Base-by-base conservation (phyloP, 2,797 vertebrate species). In the Coreius guichenoti region DNA sequence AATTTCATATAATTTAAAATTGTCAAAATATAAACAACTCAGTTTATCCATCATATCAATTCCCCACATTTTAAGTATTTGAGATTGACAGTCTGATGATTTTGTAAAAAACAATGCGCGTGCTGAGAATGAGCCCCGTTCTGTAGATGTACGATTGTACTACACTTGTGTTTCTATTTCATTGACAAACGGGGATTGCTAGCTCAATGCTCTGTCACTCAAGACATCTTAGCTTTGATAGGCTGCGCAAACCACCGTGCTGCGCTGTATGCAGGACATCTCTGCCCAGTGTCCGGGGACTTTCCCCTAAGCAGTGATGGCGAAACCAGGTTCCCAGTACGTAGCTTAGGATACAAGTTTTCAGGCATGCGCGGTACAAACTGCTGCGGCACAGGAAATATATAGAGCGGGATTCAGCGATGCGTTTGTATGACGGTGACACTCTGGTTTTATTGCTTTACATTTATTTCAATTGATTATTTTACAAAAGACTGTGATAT, bases 61-160 rank as follows among this genome's bases (percentile, higher is more conserved):
- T 51, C 3, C 3, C 13, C 8, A 21, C 1, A 6, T 16, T 29
- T 6, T 8, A 26, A n/a, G 1, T 8, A 8, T 36, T 36, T 19
- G 17, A 36, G 31, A 16, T 12, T 16, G n/a, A n/a, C n/a, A n/a
- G 1, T 13, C 12, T 2, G n/a, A 14, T 7, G 13, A 31, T 7
- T 0, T 23, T 2, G 12, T 14, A 83, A 87, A 83, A 87, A 87
- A 82, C 1, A 11, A 0, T 0, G 58, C 36, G 86, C 92, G 91
- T 81, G 89, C 92, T 92, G 93, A 92, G 92, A 93, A 83, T 93
- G 92, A 93, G 93, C 92, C 92, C 93, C 91, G 91, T 93, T 91
- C 51, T 82, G 92, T 92, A 91, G 8, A 84, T 86, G 91, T 56
- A 75, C 23, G 23, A 0, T 1, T n/a, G 33, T 76, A 89, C 91